Base-by-base conservation (phyloP, 2,797 vertebrate species). In the Crenichthys baileyi region DNA sequence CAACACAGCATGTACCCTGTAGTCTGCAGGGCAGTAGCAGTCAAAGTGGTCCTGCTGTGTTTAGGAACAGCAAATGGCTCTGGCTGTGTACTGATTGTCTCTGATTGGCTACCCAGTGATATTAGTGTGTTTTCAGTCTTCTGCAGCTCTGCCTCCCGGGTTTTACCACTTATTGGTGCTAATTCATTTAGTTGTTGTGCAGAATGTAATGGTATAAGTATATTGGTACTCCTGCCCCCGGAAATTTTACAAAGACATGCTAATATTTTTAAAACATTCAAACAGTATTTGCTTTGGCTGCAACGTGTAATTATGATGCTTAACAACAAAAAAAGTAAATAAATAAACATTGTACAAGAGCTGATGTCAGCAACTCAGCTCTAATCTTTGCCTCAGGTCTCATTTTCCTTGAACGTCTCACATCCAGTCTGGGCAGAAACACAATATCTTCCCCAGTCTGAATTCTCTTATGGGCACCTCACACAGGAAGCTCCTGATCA, bases 351-450 rank as follows among this genome's bases (percentile, higher is more conserved):
- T 67, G 61, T 60, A 53, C 26, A 48, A 76, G 68, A 82, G 83
- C 82, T 75, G 50, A 55, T 85, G 85, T 91, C 85, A 89, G 82
- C 85, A 86, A 61, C 83, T 85, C 82, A 84, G 79, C 86, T 90
- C 68, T 86, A 39, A 7, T 81, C 75, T 83, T 50, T 76, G 87
- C 83, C 82, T 82, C 70, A 73, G 16, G 77, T 88, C 67, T 87
- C 74, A 77, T 88, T 89, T 88, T 83, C 80, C 75, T 73, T 5
- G 20, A 87, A 85, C 79, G 44, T 55, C 61, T 85, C 75, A 78
- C 84, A 87, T 50, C 78, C 31, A 73, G 55, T 71, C 63, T 36
- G 26, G 29, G 63, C 77, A 88, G 44, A 84, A 89, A 55, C 8
- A 18, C 77, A 29, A 77, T 56, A 65, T 71, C 39, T 77, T 78